phyloP scores from a whole-genome alignment of 2,113 vertebrate genomes.

The Cyanoramphus novaezelandiae region DNA sequence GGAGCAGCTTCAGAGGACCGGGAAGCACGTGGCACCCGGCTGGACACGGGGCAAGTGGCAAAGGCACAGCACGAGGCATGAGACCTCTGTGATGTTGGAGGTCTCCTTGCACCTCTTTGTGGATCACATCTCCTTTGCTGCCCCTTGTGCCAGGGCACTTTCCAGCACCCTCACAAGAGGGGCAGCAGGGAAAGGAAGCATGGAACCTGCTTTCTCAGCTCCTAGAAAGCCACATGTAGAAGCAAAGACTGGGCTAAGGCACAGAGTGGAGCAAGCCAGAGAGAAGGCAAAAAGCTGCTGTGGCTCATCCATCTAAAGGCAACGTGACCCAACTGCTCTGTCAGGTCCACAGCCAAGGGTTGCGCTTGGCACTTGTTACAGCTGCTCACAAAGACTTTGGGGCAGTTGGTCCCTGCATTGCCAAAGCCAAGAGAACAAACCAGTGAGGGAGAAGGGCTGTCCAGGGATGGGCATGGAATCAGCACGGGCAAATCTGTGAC shows the following conservation, averaged over 20 bases:
- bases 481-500: background rate
- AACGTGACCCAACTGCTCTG: background rate
- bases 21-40: background rate
- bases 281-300: background rate
- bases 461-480: background rate
- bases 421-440: background rate
- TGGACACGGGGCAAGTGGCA: background rate
- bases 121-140: background rate
- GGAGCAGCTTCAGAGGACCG: background rate
- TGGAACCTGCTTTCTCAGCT: background rate
- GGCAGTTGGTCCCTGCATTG: constrained; percentile 48
- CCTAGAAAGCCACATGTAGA: background rate
- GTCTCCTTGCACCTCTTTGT: background rate
- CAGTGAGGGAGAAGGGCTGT: background rate
- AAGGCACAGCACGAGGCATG: background rate
- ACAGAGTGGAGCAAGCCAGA: background rate
- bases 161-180: background rate
- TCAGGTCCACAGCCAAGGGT: background rate
- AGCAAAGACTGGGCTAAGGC: background rate
- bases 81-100: background rate
- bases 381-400: background rate
- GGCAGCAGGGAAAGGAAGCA: background rate
- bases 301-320: background rate
- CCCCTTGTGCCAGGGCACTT: background rate
- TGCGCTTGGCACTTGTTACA: background rate